Conservation (phyloP, 2,888 invertebrate species). For the Pristionchus mayeri region DNA sequence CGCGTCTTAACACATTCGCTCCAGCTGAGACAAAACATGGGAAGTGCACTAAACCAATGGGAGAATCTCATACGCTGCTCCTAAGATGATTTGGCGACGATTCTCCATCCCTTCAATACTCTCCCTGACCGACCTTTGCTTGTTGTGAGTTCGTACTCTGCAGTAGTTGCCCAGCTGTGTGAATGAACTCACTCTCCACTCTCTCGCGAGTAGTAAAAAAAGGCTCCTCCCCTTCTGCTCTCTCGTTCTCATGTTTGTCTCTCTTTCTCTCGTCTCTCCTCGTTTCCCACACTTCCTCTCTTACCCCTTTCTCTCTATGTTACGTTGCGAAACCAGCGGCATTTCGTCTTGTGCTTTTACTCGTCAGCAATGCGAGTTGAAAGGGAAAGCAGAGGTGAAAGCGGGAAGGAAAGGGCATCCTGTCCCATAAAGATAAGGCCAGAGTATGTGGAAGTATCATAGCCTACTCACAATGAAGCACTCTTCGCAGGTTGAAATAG, state of each 20-base stretch:
- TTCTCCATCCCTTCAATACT: not conserved
- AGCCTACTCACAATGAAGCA: too few relatives aligned
- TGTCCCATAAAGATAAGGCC: too few relatives aligned
- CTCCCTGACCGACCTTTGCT: not conserved
- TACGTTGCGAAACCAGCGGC: too few relatives aligned
- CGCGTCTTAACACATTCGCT: not conserved
- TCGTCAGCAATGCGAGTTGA: too few relatives aligned
- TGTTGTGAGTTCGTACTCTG: not conserved
- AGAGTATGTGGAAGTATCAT: too few relatives aligned
- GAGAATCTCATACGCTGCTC: too few relatives aligned
- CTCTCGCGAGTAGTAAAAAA: not conserved
- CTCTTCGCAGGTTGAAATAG: too few relatives aligned
- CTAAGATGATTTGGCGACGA: too few relatives aligned
- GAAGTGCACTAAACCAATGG: not conserved
- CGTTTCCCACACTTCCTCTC: not conserved
- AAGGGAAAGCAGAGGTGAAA: too few relatives aligned
- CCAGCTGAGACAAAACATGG: not conserved
- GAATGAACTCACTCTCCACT: not conserved
- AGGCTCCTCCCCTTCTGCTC: not conserved
- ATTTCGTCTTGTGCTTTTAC: too few relatives aligned
- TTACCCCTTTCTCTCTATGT: not conserved
- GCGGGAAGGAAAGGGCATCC: too few relatives aligned
- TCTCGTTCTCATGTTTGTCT: conserved; percentile 17
- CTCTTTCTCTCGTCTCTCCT: not conserved
- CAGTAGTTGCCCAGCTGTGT: not conserved